Evolutionary conservation across 2,113 vertebrate species (phyloP).

Genomic region (Passer montanus): DNA sequence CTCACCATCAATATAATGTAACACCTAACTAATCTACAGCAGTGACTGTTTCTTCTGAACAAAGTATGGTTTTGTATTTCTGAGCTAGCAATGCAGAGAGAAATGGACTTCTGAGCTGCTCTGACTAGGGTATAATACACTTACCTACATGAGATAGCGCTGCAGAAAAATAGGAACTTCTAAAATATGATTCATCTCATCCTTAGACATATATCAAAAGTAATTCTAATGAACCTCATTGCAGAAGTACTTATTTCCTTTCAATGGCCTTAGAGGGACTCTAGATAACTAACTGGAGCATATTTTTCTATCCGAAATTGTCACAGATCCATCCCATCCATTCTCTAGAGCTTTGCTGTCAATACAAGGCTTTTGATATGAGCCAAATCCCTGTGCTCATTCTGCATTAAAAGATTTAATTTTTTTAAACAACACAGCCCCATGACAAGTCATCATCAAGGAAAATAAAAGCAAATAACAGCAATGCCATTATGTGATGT

Average conservation of each 20-base stretch:
- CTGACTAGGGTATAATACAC: background rate
- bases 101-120: background rate
- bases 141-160: background rate
- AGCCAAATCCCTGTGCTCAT: background rate
- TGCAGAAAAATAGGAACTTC: background rate
- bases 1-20: background rate
- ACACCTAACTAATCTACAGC: background rate
- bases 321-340: background rate
- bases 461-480: background rate
- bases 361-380: background rate
- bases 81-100: background rate
- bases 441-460: background rate
- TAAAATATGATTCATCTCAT: background rate
- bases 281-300: background rate
- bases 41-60: background rate
- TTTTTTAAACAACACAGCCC: background rate
- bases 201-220: constrained; percentile 1
- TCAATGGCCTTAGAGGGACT: background rate
- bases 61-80: background rate
- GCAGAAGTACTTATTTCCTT: background rate
- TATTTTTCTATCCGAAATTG: background rate
- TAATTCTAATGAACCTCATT: background rate
- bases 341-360: background rate
- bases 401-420: background rate
- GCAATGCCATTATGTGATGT: background rate